Evolutionary conservation across 1,140 invertebrate species (phyloP).

Genomic region (Nasonia giraulti): DNA sequence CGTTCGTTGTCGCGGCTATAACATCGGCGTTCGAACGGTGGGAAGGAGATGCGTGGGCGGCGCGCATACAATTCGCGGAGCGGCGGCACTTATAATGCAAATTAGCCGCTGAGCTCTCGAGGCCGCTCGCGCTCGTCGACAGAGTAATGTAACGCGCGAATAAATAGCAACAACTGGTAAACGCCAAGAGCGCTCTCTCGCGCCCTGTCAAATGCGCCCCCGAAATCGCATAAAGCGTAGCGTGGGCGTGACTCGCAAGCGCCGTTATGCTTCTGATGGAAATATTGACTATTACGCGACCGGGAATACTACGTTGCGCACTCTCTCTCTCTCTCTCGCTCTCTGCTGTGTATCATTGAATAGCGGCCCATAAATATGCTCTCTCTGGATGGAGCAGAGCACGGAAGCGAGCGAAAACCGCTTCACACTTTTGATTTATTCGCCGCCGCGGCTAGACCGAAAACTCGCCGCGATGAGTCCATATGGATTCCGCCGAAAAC

Average conservation of each 20-base stretch:
- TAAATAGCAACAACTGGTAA: constrained; percentile 75
- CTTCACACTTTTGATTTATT: constrained; percentile 74
- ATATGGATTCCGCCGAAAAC: constrained; percentile 57
- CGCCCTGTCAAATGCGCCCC: constrained; percentile 69
- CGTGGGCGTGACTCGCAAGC: constrained; percentile 70
- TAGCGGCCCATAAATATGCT: constrained; percentile 73
- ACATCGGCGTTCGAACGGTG: constrained; percentile 23
- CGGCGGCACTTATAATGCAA: constrained; percentile 71
- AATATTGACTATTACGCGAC: constrained; percentile 75
- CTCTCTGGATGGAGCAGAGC: constrained; percentile 56
- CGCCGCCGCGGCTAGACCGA: constrained; percentile 61
- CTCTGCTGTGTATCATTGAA: constrained; percentile 72
- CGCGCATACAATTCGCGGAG: background rate
- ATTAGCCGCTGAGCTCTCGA: constrained; percentile 66
- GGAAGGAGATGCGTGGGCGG: constrained; percentile 9
- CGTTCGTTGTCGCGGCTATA: constrained; percentile 5
- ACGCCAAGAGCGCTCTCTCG: constrained; percentile 53
- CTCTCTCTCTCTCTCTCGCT: background rate
- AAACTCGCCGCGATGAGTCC: constrained; percentile 61
- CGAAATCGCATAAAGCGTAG: constrained; percentile 72
- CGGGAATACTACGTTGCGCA: constrained; percentile 62
- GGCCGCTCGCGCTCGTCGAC: constrained; percentile 66
- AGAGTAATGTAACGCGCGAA: constrained; percentile 74
- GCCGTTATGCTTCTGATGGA: constrained; percentile 73
- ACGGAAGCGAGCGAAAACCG: constrained; percentile 59